Conservation (phyloP, 2,113 vertebrate species). For the Muscicapa adusta region DNA sequence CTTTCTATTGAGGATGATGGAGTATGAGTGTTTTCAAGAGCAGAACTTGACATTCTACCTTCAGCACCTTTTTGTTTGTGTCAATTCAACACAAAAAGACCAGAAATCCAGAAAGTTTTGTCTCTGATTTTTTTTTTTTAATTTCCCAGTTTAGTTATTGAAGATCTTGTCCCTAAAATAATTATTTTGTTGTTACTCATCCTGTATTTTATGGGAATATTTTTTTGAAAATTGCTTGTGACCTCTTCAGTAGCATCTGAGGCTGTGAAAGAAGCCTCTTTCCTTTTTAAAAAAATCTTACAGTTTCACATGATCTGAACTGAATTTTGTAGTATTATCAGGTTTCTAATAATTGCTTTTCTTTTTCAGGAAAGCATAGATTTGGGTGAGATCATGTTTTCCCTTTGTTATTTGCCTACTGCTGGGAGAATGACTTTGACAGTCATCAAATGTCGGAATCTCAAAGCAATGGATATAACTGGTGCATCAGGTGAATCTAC, state of each 20-base stretch:
- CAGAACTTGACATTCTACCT: not conserved
- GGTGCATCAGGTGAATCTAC: conserved; percentile 87
- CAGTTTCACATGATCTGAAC: not conserved
- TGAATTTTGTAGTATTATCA: not conserved
- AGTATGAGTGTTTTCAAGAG: not conserved
- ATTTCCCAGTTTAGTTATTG: not conserved
- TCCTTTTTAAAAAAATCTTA: not conserved
- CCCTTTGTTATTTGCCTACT: conserved; percentile 96
- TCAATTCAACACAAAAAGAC: not conserved
- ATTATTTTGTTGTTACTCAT: not conserved
- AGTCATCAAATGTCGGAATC: conserved; percentile 97
- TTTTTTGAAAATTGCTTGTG: not conserved
- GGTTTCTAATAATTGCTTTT: conserved; percentile 1
- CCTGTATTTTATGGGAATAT: not conserved
- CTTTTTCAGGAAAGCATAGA: conserved; percentile 90
- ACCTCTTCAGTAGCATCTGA: not conserved
- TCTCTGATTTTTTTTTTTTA: not conserved
- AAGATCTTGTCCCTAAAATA: not conserved
- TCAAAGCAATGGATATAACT: conserved; percentile 99
- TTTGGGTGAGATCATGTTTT: conserved; percentile 99
- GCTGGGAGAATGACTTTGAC: conserved; percentile 97
- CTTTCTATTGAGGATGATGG: not conserved
- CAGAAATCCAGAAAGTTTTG: not conserved
- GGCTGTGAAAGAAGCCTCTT: not conserved
- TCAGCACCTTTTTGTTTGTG: not conserved